Base-by-base conservation (phyloP, 2,113 vertebrate genomes). In the Perca schrenkii region DNA sequence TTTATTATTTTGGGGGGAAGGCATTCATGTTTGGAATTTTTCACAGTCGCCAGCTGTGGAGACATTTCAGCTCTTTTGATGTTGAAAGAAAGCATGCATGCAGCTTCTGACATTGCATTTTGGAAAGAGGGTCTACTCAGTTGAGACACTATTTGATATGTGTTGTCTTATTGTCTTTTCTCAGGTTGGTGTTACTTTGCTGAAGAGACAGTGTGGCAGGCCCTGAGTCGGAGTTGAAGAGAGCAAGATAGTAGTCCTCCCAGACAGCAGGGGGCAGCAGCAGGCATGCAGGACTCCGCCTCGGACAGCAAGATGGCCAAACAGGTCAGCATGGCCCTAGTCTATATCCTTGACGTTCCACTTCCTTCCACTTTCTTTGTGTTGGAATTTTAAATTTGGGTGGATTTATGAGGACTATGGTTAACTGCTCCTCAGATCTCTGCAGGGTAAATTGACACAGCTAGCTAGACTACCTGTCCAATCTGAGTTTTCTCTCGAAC, bases 151-250 rank as follows among this genome's bases (percentile, higher is more conserved):
- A 4, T 31, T 49, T 68, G 4, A 15, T 57, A 6, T 82, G 77
- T 86, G 16, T 11, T 66, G 19, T 85, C 2, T 47, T 82, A 31
- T 11, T 60, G 22, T 84, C 70, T 73, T 63, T 16, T 65, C 43
- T 62, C 83, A 95, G 94, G 86, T 90, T 95, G 91, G 87, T 95
- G 92, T 93, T 85, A 91, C 85, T 92, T 89, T 90, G 92, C 90
- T 94, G 96, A 97, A 96, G 95, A 94, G 47, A 96, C 95, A 64
- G 96, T 97, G 93, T 97, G 93, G 95, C 93, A 0, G 94, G 95
- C 83, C 93, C 94, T 0, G 93, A 96, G 81, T 94, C 90, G 10
- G 96, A 96, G 91, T 95, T 96, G 91, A 96, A 93, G 89, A 96
- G 94, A 84, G 62, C 90, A 1, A 93, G 94, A 83, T 92, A 96